Conservation (phyloP, 2,888 invertebrate species). For the Heliconius cydno region DNA sequence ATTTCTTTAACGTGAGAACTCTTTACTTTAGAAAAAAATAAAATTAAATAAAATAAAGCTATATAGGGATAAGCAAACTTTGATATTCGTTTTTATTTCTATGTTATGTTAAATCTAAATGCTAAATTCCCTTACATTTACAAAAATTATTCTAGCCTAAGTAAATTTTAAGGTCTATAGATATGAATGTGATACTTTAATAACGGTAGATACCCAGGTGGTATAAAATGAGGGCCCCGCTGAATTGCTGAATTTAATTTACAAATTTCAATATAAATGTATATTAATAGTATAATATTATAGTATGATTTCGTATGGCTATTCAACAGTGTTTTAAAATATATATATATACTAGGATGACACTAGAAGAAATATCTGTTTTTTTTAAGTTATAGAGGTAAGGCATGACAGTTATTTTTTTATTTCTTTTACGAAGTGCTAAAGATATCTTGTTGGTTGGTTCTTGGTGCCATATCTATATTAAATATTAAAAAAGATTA, state of each 20-base stretch:
- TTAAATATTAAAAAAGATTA: no score
- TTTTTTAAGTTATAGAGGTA: no score
- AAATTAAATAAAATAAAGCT: no score
- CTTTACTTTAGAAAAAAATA: no score
- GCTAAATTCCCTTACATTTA: background rate
- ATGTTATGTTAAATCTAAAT: background rate
- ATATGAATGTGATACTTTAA: background rate
- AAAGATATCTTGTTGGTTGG: no score
- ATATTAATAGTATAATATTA: background rate
- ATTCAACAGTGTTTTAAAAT: background rate
- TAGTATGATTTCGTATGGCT: background rate
- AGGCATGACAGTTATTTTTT: no score
- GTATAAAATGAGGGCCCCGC: background rate
- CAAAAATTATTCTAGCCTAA: slow-evolving; percentile 7
- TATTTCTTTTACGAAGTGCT: no score
- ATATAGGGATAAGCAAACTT: background rate
- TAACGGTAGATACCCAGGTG: background rate
- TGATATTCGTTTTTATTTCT: background rate
- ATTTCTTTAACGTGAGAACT: no score
- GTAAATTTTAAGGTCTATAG: background rate
- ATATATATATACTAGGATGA: background rate
- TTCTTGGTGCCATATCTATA: no score
- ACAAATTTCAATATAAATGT: slow-evolving; percentile 1
- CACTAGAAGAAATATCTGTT: no score
- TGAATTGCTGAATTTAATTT: slow-evolving; percentile 4